Evolutionary conservation across 2,797 vertebrate genomes (phyloP).

Genomic region (Acipenser oxyrinchus): DNA sequence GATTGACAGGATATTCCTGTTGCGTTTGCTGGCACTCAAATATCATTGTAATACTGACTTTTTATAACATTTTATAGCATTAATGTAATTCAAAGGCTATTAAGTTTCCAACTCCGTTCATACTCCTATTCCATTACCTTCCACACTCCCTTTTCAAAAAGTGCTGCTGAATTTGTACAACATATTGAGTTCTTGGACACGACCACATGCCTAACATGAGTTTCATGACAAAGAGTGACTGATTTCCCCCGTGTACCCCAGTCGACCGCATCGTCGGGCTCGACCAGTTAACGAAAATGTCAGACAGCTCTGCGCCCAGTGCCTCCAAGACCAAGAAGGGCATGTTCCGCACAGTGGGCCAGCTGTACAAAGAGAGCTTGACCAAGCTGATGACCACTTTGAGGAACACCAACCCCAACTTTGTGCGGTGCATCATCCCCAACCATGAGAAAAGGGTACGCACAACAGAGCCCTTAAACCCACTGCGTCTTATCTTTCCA

Average conservation of each 20-base stretch:
- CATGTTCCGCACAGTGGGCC: slow-evolving; percentile 96
- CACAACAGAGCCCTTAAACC: not conserved
- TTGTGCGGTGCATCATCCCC: slow-evolving; percentile 94
- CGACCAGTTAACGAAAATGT: slow-evolving; percentile 93
- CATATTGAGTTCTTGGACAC: too few species aligned
- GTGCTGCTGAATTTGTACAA: too few species aligned
- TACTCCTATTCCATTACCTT: too few species aligned
- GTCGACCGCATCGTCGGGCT: slow-evolving; percentile 91
- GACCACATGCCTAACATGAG: too few species aligned
- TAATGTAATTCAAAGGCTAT: too few species aligned
- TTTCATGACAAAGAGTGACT: not conserved
- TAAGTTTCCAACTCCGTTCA: too few species aligned
- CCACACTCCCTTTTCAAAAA: too few species aligned
- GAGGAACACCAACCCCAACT: slow-evolving; percentile 92
- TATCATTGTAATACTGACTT: too few species aligned
- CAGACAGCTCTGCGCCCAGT: slow-evolving; percentile 78
- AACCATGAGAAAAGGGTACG: slow-evolving; percentile 92
- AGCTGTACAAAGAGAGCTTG: slow-evolving; percentile 94
- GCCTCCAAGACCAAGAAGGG: slow-evolving; percentile 94
- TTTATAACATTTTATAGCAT: too few species aligned
- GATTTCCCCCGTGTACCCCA: slow-evolving; percentile 34
- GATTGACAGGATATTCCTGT: too few species aligned
- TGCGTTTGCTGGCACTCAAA: too few species aligned
- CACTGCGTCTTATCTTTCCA: not conserved
- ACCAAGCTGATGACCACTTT: slow-evolving; percentile 93